Conservation (phyloP, 2,888 invertebrate genomes). For the Bimastos eiseni region DNA sequence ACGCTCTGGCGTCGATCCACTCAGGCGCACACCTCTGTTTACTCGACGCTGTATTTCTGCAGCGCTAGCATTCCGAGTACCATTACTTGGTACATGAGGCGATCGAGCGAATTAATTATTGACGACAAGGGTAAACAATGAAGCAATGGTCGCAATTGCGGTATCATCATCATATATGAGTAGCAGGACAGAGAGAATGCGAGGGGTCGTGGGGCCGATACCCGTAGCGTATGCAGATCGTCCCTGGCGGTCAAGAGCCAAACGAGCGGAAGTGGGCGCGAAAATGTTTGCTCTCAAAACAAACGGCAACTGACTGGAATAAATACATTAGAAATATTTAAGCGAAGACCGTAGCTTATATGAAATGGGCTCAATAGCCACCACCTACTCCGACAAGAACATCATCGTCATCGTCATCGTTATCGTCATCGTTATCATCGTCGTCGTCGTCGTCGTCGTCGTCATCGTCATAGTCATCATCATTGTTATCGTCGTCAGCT, state of each 20-base stretch:
- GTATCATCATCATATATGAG: no score
- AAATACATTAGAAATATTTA: neutral
- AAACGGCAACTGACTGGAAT: neutral
- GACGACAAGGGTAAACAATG: neutral
- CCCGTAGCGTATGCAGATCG: neutral
- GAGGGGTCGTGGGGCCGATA: neutral
- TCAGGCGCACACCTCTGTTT: neutral
- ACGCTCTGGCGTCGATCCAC: neutral
- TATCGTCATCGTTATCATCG: neutral
- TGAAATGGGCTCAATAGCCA: neutral
- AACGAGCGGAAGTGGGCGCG: constrained; percentile 13
- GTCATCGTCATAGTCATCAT: neutral
- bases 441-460: neutral
- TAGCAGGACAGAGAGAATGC: neutral
- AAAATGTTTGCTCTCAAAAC: neutral
- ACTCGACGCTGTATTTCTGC: neutral
- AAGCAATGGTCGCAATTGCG: neutral
- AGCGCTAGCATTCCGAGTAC: neutral
- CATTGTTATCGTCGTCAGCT: no score
- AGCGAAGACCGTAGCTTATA: neutral
- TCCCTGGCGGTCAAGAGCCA: neutral
- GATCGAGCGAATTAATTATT: constrained; percentile 13
- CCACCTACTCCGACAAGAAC: neutral
- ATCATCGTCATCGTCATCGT: neutral
- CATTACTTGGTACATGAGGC: neutral